These are phyloP conservation scores for Whitmania pigra DNA, from an alignment of 1,140 invertebrate genomes.

Conservation along the genomic window DNA sequence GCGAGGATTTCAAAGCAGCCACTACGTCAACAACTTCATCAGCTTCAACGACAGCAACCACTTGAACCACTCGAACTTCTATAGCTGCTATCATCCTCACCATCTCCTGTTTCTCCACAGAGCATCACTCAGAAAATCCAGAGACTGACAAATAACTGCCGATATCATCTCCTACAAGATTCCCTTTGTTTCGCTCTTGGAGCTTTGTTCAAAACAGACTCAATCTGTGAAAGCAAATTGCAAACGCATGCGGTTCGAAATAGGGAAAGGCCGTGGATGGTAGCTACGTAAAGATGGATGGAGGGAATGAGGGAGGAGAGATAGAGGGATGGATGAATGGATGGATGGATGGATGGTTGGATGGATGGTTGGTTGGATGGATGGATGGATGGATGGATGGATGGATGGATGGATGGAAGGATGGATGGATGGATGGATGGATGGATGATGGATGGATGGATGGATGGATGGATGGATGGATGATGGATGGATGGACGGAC, in stretches of 20 bases:
- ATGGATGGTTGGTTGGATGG: neutral
- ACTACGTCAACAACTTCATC: too few relatives aligned
- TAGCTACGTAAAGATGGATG: neutral
- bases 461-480: slow-evolving; percentile 9
- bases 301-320: neutral
- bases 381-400: neutral
- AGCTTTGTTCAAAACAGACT: too few relatives aligned
- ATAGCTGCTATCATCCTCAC: too few relatives aligned
- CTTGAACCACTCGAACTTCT: too few relatives aligned
- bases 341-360: slow-evolving; percentile 6
- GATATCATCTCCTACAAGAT: too few relatives aligned
- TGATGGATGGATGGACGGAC: neutral
- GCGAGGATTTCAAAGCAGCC: too few relatives aligned
- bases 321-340: neutral
- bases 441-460: neutral
- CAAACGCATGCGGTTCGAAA: neutral
- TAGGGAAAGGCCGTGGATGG: neutral
- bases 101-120: too few relatives aligned
- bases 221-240: too few relatives aligned
- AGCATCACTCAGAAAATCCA: too few relatives aligned
- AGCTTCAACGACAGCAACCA: too few relatives aligned
- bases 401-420: neutral
- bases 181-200: too few relatives aligned
- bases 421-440: slow-evolving; percentile 1
- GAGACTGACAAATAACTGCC: too few relatives aligned